phyloP scores from a whole-genome alignment of 2,113 vertebrate species.

The Egretta garzetta region DNA sequence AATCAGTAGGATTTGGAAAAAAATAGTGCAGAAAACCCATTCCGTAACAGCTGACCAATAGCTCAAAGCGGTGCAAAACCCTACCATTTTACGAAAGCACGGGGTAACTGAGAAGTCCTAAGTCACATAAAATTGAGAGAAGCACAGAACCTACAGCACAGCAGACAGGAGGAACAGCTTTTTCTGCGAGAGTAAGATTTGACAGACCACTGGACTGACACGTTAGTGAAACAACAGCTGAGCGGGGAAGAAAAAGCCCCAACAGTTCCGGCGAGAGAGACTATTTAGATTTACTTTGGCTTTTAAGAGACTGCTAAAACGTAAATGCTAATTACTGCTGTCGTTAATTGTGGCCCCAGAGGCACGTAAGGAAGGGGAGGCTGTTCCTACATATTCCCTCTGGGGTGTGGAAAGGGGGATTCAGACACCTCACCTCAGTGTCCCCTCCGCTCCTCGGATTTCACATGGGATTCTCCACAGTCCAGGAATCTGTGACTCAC shows the following conservation, averaged over 20 bases:
- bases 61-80: neutral
- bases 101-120: neutral
- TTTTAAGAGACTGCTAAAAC: neutral
- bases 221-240: rapidly evolving
- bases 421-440: neutral
- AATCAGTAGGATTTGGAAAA: neutral
- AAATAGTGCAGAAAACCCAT: neutral
- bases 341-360: neutral
- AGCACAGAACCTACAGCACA: neutral
- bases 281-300: neutral
- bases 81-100: rapidly evolving
- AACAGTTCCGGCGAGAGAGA: neutral
- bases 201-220: neutral
- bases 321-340: neutral
- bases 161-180: neutral
- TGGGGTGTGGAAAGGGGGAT: neutral
- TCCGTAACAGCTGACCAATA: rapidly evolving
- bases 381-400: neutral
- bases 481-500: neutral
- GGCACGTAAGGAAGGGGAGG: neutral
- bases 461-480: neutral
- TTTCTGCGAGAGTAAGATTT: neutral
- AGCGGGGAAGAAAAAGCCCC: rapidly evolving
- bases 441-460: neutral
- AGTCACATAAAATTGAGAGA: neutral